A percentile compares a stretch with the other conserved stretches of the same genome.
These are phyloP conservation scores for Proisotoma minuta DNA, from an alignment of 2,888 invertebrate species.

Conservation along the genomic window DNA sequence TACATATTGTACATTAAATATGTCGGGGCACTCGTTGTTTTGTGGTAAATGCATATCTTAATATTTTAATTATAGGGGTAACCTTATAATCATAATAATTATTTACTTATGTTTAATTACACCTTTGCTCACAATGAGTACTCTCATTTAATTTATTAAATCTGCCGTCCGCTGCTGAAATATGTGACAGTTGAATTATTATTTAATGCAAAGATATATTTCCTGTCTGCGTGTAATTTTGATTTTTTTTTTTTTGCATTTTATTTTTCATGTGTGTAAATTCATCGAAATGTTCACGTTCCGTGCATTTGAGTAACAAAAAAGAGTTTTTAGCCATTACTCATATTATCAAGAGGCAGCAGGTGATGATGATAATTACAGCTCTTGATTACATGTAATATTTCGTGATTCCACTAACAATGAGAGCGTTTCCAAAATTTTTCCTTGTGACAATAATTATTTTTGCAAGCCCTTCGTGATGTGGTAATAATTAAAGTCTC, in stretches of 20 bases:
- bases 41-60: constrained; percentile 4
- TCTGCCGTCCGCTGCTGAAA: too few species aligned
- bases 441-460: too few species aligned
- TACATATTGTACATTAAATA: too few species aligned
- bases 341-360: background rate
- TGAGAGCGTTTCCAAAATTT: too few species aligned
- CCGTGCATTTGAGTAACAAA: background rate
- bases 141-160: too few species aligned
- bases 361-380: background rate
- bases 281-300: background rate
- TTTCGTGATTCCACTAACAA: constrained; percentile 26
- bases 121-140: too few species aligned
- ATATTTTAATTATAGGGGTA: constrained; percentile 11
- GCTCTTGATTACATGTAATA: too few species aligned
- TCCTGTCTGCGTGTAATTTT: background rate
- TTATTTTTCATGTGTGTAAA: background rate
- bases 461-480: too few species aligned
- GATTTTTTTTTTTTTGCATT: background rate
- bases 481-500: too few species aligned
- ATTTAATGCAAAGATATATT: too few species aligned
- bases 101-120: constrained; percentile 18
- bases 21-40: background rate
- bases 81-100: constrained; percentile 7
- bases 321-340: background rate
- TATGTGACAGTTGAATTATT: background rate